These are phyloP conservation scores for Himalopsyche phryganea DNA, from an alignment of 1,140 invertebrate species.

Conservation along the genomic window DNA sequence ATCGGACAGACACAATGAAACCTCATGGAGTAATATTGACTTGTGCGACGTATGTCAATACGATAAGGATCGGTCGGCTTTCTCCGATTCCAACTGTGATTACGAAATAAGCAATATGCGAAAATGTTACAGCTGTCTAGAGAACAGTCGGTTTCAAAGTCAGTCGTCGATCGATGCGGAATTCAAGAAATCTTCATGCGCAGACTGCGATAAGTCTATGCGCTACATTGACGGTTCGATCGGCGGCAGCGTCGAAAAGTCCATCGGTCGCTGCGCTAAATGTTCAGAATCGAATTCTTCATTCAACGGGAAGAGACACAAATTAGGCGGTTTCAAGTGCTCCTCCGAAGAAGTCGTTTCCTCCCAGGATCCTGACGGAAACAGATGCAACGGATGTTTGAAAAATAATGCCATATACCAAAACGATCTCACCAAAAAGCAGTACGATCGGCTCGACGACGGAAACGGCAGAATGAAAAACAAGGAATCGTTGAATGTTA, in stretches of 20 bases:
- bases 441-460: conserved; percentile 19
- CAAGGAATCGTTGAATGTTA: conserved; percentile 35
- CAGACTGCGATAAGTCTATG: conserved; percentile 12
- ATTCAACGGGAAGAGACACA: background rate
- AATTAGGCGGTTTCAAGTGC: conserved; percentile 1
- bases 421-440: conserved; percentile 18
- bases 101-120: conserved; percentile 2
- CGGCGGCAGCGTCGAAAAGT: conserved; percentile 2
- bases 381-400: conserved; percentile 1
- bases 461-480: conserved; percentile 9
- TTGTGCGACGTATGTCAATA: conserved; percentile 12
- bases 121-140: conserved; percentile 5
- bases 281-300: background rate
- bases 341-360: conserved; percentile 7
- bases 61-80: background rate
- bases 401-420: conserved; percentile 1
- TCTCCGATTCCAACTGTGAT: conserved; percentile 20
- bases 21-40: background rate
- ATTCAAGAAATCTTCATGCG: conserved; percentile 1
- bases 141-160: conserved; percentile 16
- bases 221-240: conserved; percentile 12
- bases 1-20: background rate
- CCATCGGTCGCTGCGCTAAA: background rate
- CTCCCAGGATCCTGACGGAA: background rate
- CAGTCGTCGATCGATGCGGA: conserved; percentile 8